Percentiles rank a stretch among this genome's conserved stretches.
These are phyloP conservation scores for Spisula subtruncata DNA, from an alignment of 2,888 invertebrate species.

Conservation along the genomic window DNA sequence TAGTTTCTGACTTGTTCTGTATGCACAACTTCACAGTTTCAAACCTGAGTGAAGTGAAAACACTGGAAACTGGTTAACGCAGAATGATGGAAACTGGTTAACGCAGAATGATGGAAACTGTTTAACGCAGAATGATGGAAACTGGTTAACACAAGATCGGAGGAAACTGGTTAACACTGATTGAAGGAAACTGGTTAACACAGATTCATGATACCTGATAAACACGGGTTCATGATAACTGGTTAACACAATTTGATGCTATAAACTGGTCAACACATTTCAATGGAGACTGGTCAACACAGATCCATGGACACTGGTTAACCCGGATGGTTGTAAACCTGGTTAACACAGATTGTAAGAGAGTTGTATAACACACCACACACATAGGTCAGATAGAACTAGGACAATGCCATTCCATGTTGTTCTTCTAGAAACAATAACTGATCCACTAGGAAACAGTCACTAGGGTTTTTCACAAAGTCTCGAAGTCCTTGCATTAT, in stretches of 20 bases:
- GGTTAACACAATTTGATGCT: not conserved
- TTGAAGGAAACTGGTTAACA: not conserved
- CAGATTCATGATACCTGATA: too few relatives aligned
- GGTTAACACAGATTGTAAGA: not conserved
- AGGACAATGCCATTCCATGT: conserved; percentile 57
- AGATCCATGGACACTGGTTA: not conserved
- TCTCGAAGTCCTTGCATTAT: conserved; percentile 85
- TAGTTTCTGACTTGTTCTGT: too few relatives aligned
- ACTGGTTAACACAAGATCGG: not conserved
- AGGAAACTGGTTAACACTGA: not conserved
- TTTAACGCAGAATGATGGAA: not conserved
- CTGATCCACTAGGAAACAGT: conserved; percentile 87
- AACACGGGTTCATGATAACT: too few relatives aligned
- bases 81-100: not conserved
- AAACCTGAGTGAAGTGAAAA: not conserved
- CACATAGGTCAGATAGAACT: conserved; percentile 26
- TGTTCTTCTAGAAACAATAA: conserved; percentile 87
- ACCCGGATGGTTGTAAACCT: not conserved
- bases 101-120: not conserved
- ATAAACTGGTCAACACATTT: not conserved
- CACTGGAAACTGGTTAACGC: not conserved
- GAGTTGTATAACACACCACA: not conserved
- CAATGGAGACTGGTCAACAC: not conserved
- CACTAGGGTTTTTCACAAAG: conserved; percentile 85
- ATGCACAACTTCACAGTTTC: too few relatives aligned